Percentiles rank a stretch among this genome's conserved stretches.
Conservation (phyloP, 2,797 vertebrate genomes). For the Pantherophis alleghaniensis region DNA sequence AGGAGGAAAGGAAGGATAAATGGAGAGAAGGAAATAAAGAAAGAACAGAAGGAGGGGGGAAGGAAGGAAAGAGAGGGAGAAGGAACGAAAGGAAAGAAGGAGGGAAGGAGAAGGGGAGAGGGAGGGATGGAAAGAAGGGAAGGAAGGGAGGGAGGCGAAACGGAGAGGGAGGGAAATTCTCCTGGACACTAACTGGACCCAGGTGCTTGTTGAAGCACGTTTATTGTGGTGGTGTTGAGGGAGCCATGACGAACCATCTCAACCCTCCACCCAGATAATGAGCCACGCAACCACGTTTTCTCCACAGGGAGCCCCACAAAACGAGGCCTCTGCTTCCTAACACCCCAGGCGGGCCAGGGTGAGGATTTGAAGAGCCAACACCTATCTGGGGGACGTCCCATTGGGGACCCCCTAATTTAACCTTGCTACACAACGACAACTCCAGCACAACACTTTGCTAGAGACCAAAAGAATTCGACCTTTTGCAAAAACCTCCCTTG, state of each 20-base stretch:
- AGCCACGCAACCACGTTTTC: neutral
- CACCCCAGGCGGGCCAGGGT: neutral
- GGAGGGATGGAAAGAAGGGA: neutral
- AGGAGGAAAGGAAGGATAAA: neutral
- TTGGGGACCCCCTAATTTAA: neutral
- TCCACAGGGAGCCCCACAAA: too few species aligned
- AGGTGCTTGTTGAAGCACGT: neutral
- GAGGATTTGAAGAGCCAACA: neutral
- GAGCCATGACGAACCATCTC: neutral
- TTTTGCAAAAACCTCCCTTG: too few species aligned
- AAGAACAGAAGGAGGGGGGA: neutral
- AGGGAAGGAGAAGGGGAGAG: too few species aligned
- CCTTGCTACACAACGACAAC: neutral
- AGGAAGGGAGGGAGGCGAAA: neutral
- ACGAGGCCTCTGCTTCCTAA: neutral
- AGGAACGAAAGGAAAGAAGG: neutral
- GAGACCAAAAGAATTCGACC: neutral
- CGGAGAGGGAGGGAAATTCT: neutral
- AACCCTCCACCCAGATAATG: neutral
- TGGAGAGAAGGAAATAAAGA: neutral
- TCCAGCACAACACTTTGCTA: neutral
- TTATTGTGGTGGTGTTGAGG: neutral
- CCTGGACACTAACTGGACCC: neutral
- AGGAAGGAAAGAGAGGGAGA: neutral
- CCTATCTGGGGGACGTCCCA: neutral